A percentile compares a stretch with the other conserved stretches of the same genome.
phyloP scores from a whole-genome alignment of 2,888 invertebrate genomes.

The Drosophila niveifrons region DNA sequence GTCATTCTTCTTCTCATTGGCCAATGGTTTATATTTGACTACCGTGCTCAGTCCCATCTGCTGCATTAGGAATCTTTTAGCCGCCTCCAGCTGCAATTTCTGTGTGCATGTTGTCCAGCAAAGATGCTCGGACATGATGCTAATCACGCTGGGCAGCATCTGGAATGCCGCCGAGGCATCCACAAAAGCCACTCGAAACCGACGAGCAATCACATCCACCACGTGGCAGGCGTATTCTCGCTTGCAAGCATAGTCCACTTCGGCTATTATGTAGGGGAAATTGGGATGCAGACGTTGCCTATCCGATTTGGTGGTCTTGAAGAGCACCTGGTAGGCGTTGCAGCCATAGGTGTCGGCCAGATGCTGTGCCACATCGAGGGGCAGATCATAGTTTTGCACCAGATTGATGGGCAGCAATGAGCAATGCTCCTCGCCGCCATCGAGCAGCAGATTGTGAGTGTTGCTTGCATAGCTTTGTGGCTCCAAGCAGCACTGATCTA shows the following conservation, averaged over 20 bases:
- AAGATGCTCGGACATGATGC: conserved; percentile 97
- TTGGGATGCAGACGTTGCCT: conserved; percentile 94
- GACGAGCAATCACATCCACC: conserved; percentile 97
- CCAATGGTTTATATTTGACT: not conserved
- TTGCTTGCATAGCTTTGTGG: conserved; percentile 89
- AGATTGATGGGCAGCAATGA: conserved; percentile 98
- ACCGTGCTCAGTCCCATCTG: conserved; percentile 93
- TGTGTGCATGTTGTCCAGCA: conserved; percentile 93
- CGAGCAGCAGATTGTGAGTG: conserved; percentile 95
- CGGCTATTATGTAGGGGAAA: conserved; percentile 99
- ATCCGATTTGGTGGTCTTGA: conserved; percentile 91
- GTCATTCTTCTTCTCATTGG: not conserved
- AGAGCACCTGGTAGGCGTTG: conserved; percentile 96
- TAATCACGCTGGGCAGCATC: conserved; percentile 94
- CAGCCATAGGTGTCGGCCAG: conserved; percentile 98
- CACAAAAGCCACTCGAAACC: conserved; percentile 97
- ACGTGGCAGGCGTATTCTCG: conserved; percentile 98
- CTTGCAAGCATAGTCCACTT: conserved; percentile 93
- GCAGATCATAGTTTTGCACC: conserved; percentile 98
- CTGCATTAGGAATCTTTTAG: conserved; percentile 93
- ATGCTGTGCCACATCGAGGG: conserved; percentile 98
- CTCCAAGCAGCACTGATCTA: conserved; percentile 88
- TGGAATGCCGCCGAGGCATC: conserved; percentile 98
- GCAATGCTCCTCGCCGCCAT: conserved; percentile 98
- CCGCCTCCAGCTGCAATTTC: conserved; percentile 91